phyloP scores from a whole-genome alignment of 2,797 vertebrate genomes.

The Myotis planiceps region DNA sequence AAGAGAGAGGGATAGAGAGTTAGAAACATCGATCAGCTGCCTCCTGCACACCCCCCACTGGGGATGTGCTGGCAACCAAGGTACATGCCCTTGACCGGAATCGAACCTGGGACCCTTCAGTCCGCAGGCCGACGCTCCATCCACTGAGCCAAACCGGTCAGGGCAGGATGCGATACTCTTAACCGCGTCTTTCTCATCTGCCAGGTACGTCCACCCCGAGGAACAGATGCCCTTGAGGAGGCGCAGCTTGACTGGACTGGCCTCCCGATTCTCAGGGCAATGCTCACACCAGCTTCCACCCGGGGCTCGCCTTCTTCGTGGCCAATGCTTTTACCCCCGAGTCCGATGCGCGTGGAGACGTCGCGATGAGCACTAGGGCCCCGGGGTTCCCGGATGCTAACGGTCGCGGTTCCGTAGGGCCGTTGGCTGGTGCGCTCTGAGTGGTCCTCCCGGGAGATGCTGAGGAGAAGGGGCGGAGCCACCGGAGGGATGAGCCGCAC shows the following conservation, averaged over 20 bases:
- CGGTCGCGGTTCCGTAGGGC: neutral
- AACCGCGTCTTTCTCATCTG: neutral
- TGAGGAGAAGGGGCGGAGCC: conserved; percentile 45
- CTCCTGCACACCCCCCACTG: too few species aligned
- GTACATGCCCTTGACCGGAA: too few species aligned
- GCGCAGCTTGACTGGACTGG: neutral
- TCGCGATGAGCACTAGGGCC: conserved; percentile 42
- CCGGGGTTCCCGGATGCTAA: neutral
- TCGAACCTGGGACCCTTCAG: too few species aligned
- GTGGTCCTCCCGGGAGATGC: neutral
- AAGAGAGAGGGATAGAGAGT: too few species aligned
- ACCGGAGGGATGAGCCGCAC: neutral
- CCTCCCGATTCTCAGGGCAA: neutral
- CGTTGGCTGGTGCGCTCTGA: neutral
- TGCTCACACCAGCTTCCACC: neutral
- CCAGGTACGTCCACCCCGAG: neutral
- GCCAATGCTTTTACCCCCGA: neutral
- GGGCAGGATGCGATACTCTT: neutral
- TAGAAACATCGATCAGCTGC: too few species aligned
- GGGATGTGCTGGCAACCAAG: too few species aligned
- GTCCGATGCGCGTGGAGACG: neutral
- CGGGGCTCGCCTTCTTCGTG: neutral
- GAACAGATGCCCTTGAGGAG: neutral
- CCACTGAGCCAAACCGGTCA: too few species aligned
- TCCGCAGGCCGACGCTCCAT: too few species aligned